These are phyloP conservation scores for Solea senegalensis DNA, from an alignment of 2,113 vertebrate genomes.

Conservation along the genomic window DNA sequence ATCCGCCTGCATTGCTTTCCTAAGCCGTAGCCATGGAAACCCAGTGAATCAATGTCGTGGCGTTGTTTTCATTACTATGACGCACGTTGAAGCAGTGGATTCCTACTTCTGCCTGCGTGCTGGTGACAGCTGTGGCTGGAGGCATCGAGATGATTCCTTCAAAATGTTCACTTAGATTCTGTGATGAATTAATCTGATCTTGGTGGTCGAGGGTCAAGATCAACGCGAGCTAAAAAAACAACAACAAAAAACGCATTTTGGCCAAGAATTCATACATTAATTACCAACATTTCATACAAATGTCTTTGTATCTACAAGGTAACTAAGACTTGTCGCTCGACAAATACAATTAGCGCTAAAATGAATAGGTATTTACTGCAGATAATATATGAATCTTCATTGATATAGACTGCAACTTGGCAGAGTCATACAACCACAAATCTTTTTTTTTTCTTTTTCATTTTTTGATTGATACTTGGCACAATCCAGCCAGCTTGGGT, in stretches of 20 bases:
- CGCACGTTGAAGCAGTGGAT: conserved; percentile 42
- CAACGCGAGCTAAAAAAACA: no score
- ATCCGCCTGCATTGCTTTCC: neutral
- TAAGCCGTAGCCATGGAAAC: conserved; percentile 43
- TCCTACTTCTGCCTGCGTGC: neutral
- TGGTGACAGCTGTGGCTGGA: neutral
- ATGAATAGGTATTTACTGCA: no score
- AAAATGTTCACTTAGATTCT: neutral
- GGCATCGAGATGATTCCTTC: neutral
- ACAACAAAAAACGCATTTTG: no score
- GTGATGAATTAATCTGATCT: neutral
- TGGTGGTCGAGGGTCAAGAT: neutral
- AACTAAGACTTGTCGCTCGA: neutral
- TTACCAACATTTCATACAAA: no score
- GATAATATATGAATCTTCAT: neutral
- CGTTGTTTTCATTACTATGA: conserved; percentile 33
- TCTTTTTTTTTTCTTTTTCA: conserved; percentile 10
- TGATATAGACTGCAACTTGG: neutral
- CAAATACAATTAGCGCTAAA: neutral
- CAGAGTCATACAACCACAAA: neutral
- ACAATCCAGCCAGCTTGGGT: conserved; percentile 21
- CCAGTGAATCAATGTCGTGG: conserved; percentile 22
- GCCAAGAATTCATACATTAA: no score
- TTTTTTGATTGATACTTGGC: conserved; percentile 33
- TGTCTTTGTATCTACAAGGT: no score